phyloP scores from a whole-genome alignment of 2,113 vertebrate species.

The Butastur rufipennis region DNA sequence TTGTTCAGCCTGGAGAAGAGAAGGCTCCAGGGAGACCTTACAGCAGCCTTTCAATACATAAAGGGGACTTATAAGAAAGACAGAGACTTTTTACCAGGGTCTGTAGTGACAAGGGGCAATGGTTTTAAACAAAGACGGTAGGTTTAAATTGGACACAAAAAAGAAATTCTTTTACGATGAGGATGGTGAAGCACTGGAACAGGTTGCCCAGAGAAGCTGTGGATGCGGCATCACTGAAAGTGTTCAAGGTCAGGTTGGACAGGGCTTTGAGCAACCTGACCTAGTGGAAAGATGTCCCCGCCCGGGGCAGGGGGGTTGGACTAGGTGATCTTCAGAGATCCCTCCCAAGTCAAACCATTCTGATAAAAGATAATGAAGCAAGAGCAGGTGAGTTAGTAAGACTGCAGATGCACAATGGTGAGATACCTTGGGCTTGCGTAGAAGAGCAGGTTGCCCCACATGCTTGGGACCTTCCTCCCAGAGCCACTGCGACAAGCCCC shows the following conservation, averaged over 20 bases:
- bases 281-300: not conserved
- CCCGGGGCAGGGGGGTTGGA: not conserved
- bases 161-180: not conserved
- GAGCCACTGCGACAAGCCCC: not conserved
- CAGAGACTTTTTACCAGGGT: not conserved
- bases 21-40: not conserved
- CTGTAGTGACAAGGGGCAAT: not conserved
- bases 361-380: not conserved
- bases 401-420: rapidly evolving
- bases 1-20: not conserved
- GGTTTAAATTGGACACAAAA: not conserved
- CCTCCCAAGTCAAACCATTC: not conserved
- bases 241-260: not conserved
- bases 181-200: not conserved
- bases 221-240: not conserved
- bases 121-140: not conserved
- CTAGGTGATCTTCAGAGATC: not conserved
- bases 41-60: not conserved
- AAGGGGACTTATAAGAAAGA: not conserved
- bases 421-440: rapidly evolving
- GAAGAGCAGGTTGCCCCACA: not conserved
- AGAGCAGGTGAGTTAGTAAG: not conserved
- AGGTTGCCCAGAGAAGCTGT: not conserved
- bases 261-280: not conserved
- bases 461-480: not conserved